Evolutionary conservation across 2,888 invertebrate genomes (phyloP), one percentile per base, ranked within the genome.

Genomic region (Patella depressa): DNA sequence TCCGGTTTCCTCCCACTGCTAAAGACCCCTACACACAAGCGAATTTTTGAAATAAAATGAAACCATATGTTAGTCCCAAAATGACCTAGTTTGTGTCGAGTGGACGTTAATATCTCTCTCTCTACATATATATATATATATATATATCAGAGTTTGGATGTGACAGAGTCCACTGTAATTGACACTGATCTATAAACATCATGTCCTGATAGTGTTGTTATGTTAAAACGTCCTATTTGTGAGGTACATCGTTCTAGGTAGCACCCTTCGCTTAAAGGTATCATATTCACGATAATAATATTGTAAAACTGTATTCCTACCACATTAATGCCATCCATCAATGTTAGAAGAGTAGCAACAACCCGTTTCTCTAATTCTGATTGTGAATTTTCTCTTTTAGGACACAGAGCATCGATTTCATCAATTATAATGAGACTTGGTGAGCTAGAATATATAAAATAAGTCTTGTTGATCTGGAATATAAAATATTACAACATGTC

Each of bases 341-440:
- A 91, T 14, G 92, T 85, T 89, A 93, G 93, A 77, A 97, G 92
- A 53, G 95, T 94, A 29, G 95, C 93, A 3, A 95, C 93, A 0
- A 96, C 93, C 77, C 95, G 93, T 89, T 95, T 95, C 85, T 96
- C 95, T 75, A 94, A 94, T 82, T 96, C 95, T 82, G 83, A 86
- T 53, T 85, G 84, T 53, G 83, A 83, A 3, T 93, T 93, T 92
- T 83, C 94, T 92, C 85, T 92, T 93, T 0, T 96, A 94, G 89
- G 89, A 85, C 96, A 97, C 73, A 97, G 93, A 12, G 94, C 94
- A 88, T 97, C 96, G 59, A 98, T 93, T 90, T 97, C 96, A 92
- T 98, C 97, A 75, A 98, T 93, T 59, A 97, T 91, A 83, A 98
- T 93, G 19, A 98, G 93, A 87, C 95, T 94, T 0, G 97, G 97